Conservation (phyloP, 2,797 vertebrate species). For the Dermochelys coriacea region DNA sequence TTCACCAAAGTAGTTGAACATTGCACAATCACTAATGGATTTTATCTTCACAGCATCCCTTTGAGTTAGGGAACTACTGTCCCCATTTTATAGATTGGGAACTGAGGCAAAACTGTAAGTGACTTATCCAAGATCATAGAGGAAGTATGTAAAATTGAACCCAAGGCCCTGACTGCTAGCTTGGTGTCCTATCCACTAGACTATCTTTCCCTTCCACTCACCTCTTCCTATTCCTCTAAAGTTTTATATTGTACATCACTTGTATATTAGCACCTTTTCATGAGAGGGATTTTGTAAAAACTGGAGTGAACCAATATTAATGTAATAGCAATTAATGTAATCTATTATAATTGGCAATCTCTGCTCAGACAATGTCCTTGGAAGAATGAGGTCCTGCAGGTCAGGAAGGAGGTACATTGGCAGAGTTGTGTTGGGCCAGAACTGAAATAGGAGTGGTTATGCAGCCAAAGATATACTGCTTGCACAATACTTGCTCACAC, state of each 20-base stretch:
- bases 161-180: not conserved
- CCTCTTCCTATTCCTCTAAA: not conserved
- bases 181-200: not conserved
- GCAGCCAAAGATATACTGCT: slow-evolving; percentile 24
- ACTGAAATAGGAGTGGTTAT: slow-evolving; percentile 38
- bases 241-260: not conserved
- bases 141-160: not conserved
- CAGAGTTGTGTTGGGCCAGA: not conserved
- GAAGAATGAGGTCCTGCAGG: slow-evolving; percentile 19
- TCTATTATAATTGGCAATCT: slow-evolving; percentile 37
- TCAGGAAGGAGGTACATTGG: slow-evolving; percentile 35
- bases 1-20: not conserved
- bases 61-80: not conserved
- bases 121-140: not conserved
- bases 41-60: not conserved
- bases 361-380: slow-evolving; percentile 10
- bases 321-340: not conserved
- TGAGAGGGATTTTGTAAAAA: not conserved
- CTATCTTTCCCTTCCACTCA: not conserved
- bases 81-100: not conserved
- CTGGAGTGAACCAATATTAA: not conserved
- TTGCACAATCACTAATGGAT: not conserved
- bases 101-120: not conserved
- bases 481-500: slow-evolving; percentile 38
- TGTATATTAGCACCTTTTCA: not conserved